A percentile compares a stretch with the other conserved stretches of the same genome.
Evolutionary conservation across 2,113 vertebrate species (phyloP).

Genomic region (Gyps fulvus): DNA sequence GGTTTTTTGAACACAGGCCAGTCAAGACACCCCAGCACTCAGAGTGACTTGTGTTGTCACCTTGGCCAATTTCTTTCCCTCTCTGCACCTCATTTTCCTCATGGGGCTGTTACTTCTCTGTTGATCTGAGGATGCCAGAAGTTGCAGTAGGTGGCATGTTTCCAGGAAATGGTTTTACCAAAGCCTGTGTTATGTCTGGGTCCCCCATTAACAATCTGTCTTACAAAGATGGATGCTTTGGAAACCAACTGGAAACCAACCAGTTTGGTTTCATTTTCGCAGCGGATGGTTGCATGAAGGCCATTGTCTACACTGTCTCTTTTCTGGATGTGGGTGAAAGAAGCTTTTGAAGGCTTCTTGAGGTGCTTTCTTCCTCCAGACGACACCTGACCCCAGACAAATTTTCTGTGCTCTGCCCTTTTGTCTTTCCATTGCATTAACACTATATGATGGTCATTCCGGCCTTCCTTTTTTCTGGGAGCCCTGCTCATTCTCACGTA

Average conservation of each 20-base stretch:
- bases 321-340: not conserved
- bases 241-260: no score
- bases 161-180: not conserved
- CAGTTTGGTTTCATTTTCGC: rapidly evolving
- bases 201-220: no score
- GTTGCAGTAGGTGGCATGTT: no score
- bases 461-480: not conserved
- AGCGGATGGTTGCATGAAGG: rapidly evolving
- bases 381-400: rapidly evolving
- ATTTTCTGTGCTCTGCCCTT: not conserved
- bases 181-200: not conserved
- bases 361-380: not conserved
- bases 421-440: rapidly evolving
- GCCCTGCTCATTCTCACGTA: rapidly evolving
- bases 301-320: not conserved
- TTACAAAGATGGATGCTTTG: no score
- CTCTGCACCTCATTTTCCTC: not conserved
- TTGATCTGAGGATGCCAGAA: not conserved
- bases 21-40: not conserved
- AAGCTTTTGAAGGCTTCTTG: not conserved
- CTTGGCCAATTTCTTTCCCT: not conserved
- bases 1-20: rapidly evolving
- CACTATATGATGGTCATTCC: not conserved
- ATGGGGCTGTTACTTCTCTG: not conserved
- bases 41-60: rapidly evolving